Percentiles rank a stretch among this genome's conserved stretches.
Conservation (phyloP, 2,888 invertebrate species). For the Homarus gammarus region DNA sequence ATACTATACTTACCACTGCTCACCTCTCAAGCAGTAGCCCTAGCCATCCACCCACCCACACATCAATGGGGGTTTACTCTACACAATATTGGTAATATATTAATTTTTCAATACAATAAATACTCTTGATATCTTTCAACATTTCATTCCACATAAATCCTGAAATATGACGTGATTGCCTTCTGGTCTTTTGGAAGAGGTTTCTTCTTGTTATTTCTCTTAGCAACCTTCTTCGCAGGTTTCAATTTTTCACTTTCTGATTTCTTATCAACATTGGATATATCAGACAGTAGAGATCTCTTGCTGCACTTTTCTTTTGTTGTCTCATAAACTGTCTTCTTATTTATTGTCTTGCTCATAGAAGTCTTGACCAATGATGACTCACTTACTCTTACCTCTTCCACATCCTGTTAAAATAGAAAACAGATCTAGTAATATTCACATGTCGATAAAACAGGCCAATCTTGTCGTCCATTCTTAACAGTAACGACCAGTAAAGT, state of each 20-base stretch:
- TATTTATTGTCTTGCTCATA: neutral
- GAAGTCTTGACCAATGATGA: neutral
- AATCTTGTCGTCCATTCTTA: neutral
- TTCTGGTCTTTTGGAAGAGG: neutral
- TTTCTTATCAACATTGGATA: slow-evolving; percentile 23
- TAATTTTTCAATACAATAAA: no score
- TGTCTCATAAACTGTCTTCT: neutral
- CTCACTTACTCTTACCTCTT: neutral
- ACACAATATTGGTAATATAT: no score
- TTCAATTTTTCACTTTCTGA: slow-evolving; percentile 16
- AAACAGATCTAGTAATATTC: neutral
- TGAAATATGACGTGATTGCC: slow-evolving; percentile 28
- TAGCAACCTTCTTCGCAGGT: neutral
- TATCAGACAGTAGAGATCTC: slow-evolving; percentile 25
- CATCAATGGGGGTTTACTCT: no score
- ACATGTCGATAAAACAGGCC: neutral
- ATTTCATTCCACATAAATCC: neutral
- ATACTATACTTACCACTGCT: no score
- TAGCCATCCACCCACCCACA: no score
- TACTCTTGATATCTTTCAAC: no score
- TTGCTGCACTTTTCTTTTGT: slow-evolving; percentile 11
- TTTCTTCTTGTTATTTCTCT: neutral
- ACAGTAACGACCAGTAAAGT: neutral
- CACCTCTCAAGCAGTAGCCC: no score
- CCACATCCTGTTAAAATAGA: neutral